These are phyloP conservation scores for Adrianichthys oophorus DNA, from an alignment of 2,797 vertebrate species.

Conservation along the genomic window DNA sequence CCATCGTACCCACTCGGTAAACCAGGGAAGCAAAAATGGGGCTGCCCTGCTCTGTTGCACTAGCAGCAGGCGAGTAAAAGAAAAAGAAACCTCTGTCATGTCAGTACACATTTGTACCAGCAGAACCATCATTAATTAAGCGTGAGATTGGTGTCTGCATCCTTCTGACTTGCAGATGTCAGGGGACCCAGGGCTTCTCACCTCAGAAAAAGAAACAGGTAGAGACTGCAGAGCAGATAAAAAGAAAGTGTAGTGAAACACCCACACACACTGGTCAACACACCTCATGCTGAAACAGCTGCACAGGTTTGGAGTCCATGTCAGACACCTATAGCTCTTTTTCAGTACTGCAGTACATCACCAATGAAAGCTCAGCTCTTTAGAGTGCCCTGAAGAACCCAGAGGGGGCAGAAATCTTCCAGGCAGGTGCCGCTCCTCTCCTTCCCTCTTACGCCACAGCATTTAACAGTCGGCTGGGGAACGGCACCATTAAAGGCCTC, in stretches of 20 bases:
- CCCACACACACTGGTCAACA: conserved; percentile 17
- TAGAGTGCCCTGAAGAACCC: conserved; percentile 43
- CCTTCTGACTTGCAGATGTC: conserved; percentile 48
- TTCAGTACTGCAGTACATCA: conserved; percentile 60
- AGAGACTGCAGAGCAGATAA: conserved; percentile 26
- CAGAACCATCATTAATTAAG: conserved; percentile 73
- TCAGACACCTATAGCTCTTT: conserved; percentile 52
- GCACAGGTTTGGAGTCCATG: conserved; percentile 14
- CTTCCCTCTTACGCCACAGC: conserved; percentile 42
- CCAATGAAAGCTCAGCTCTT: conserved; percentile 62
- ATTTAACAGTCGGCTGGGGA: conserved; percentile 64
- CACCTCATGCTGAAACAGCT: conserved; percentile 10
- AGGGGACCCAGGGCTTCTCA: conserved; percentile 50
- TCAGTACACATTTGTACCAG: conserved; percentile 24
- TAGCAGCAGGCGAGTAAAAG: conserved; percentile 15
- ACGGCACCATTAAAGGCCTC: conserved; percentile 66
- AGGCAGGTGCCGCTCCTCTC: conserved; percentile 51
- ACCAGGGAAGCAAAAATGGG: too few species aligned
- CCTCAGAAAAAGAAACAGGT: conserved; percentile 41
- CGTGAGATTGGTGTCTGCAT: conserved; percentile 65
- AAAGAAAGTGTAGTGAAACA: conserved; percentile 33
- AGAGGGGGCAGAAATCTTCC: conserved; percentile 62
- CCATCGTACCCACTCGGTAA: too few species aligned
- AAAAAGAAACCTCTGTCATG: conserved; percentile 34
- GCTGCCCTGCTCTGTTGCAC: too few species aligned